Conservation (phyloP, 2,797 vertebrate genomes). For the Spondyliosoma cantharus region DNA sequence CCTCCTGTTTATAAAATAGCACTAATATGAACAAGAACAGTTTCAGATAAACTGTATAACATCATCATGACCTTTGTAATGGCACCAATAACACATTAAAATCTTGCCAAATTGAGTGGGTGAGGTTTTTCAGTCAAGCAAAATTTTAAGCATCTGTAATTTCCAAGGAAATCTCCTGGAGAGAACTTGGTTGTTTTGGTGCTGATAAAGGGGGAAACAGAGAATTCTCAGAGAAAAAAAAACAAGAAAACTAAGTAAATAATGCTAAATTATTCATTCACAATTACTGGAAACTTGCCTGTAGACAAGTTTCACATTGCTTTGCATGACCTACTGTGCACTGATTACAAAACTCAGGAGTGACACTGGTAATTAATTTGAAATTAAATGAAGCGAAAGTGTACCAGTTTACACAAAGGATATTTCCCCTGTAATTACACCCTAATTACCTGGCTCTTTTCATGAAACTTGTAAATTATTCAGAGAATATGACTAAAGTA, state of each 20-base stretch:
- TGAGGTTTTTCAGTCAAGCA: too few species aligned
- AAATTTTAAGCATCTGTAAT: not conserved
- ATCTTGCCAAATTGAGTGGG: not conserved
- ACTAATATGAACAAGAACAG: not conserved
- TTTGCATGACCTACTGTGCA: not conserved
- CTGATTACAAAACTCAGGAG: not conserved
- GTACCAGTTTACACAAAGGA: not conserved
- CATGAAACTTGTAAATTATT: not conserved
- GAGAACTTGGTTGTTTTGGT: not conserved
- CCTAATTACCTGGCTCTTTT: not conserved
- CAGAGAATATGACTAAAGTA: not conserved
- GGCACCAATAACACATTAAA: not conserved
- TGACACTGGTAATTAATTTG: not conserved
- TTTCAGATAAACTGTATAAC: not conserved
- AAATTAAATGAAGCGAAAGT: not conserved
- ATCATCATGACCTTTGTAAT: not conserved
- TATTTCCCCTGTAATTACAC: not conserved
- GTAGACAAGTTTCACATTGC: not conserved
- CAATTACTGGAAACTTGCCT: not conserved
- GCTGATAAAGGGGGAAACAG: not conserved
- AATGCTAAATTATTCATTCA: too few species aligned
- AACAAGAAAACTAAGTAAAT: not conserved
- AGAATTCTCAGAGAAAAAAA: not conserved
- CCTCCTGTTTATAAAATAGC: not conserved
- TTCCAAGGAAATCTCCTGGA: not conserved